Conservation (phyloP, 1,140 invertebrate genomes). For the Lepidurus arcticus region DNA sequence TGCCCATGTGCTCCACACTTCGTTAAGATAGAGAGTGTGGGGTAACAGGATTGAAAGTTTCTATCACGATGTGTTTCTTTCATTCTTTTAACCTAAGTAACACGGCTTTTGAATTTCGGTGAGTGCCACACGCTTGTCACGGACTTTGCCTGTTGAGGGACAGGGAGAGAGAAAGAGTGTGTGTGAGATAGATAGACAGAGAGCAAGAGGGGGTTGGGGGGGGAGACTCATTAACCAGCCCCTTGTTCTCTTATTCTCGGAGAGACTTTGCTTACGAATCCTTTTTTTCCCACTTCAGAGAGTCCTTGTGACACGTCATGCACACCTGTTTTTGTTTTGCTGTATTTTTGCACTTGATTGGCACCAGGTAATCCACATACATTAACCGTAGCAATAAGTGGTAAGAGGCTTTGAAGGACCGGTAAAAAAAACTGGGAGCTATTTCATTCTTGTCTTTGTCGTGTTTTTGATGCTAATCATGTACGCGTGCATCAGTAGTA, state of each 20-base stretch:
- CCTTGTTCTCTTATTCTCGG: constrained; percentile 12
- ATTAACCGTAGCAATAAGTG: neutral
- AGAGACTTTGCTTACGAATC: neutral
- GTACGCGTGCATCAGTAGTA: neutral
- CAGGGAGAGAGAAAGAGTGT: constrained; percentile 1
- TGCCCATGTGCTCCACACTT: neutral
- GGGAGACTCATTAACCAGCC: constrained; percentile 25
- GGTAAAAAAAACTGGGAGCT: neutral
- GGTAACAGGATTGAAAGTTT: neutral
- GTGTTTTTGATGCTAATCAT: neutral
- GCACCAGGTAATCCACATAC: constrained; percentile 7
- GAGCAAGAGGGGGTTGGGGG: constrained; percentile 23
- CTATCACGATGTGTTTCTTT: neutral
- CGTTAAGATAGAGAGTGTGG: neutral
- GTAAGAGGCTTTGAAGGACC: neutral
- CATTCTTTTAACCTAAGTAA: neutral
- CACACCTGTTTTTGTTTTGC: constrained; percentile 19
- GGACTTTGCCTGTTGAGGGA: neutral
- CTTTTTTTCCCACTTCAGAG: neutral
- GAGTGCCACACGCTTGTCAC: constrained; percentile 17
- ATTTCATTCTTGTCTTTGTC: neutral
- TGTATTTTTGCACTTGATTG: neutral
- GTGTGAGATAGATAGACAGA: constrained; percentile 30
- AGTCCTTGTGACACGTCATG: neutral
- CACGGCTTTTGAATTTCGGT: constrained; percentile 1